A percentile compares a stretch with the other conserved stretches of the same genome.
phyloP scores from a whole-genome alignment of 1,140 invertebrate species.

The Micrasema minimum region DNA sequence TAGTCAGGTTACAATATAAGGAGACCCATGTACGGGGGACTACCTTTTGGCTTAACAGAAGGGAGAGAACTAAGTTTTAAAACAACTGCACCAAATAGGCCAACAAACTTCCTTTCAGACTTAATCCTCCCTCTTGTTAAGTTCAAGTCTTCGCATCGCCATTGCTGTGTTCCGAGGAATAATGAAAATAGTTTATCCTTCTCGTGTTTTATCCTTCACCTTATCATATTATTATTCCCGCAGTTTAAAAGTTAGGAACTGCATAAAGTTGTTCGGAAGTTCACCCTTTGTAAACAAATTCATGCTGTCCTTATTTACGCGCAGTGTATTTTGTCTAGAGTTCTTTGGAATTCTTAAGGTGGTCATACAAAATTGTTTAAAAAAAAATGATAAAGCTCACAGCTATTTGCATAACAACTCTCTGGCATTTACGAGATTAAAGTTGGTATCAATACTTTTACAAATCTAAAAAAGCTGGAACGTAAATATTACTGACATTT shows the following conservation, averaged over 20 bases:
- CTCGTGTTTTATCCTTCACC: conserved; percentile 33
- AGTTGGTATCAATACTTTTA: too few relatives aligned
- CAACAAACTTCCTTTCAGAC: conserved; percentile 37
- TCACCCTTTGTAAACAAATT: conserved; percentile 10
- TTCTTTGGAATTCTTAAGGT: background rate
- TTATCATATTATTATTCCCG: conserved; percentile 28
- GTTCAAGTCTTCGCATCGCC: conserved; percentile 26
- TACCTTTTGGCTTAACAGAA: conserved; percentile 35
- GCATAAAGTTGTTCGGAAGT: conserved; percentile 15
- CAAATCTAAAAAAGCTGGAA: too few relatives aligned
- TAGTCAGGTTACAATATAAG: conserved; percentile 16
- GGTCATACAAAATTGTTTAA: too few relatives aligned
- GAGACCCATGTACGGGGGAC: conserved; percentile 28
- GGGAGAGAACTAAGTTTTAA: conserved; percentile 35
- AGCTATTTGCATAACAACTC: too few relatives aligned
- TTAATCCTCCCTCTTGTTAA: conserved; percentile 42
- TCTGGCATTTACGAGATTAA: too few relatives aligned
- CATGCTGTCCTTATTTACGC: background rate
- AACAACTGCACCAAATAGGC: conserved; percentile 46
- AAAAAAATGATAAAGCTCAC: too few relatives aligned
- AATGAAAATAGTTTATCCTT: conserved; percentile 44
- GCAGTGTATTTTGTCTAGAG: background rate
- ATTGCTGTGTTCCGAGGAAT: conserved; percentile 29
- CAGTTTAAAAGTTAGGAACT: conserved; percentile 24
- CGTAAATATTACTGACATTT: too few relatives aligned